Evolutionary conservation across 2,797 vertebrate species (phyloP), one percentile per base, ranked within the genome.

Genomic region (Hyperoplus lanceolatus): DNA sequence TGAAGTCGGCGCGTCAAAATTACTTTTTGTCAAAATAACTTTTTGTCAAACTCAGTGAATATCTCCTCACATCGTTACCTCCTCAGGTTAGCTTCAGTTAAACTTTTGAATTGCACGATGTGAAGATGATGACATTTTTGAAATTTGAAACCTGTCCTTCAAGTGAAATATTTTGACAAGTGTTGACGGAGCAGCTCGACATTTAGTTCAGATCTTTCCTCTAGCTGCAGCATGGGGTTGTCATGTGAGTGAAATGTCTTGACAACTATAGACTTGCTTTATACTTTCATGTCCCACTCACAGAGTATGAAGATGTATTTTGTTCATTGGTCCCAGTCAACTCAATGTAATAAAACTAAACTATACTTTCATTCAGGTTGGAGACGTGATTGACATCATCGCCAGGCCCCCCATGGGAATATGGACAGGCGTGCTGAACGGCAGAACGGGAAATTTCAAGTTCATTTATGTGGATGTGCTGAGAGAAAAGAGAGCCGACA

Each of bases 401-500:
- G 95, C 94, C 84, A 99, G 97, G 92, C 96, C 97, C 0, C 95
- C 96, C 14, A 98, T 98, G 97, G 98, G 98, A 41, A 99, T 96
- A 88, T 99, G 98, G 98, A 98, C 95, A 0, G 98, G 98, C 55
- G 93, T 97, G 94, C 79, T 99, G 78, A 96, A 97, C 50, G 95
- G 96, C 81, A 97, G 95, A 88, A 89, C 96, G 18, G 98, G 98
- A 62, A 96, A 92, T 82, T 99, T 99, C 89, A 99, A 99, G 90
- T 99, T 99, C 81, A 97, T 99, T 91, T 99, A 99, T 0, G 98
- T 99, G 77, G 96, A 99, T 53, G 72, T 97, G 90, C 75, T 98
- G 60, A 82, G 90, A 43, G 96, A 97, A 88, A 94, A 95, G 58
- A 95, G 93, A 81, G 83, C 77, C 4, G 87, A 75, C 9, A 8